Evolutionary conservation across 2,888 invertebrate species (phyloP).

Genomic region (Blastobasis lacticolella): DNA sequence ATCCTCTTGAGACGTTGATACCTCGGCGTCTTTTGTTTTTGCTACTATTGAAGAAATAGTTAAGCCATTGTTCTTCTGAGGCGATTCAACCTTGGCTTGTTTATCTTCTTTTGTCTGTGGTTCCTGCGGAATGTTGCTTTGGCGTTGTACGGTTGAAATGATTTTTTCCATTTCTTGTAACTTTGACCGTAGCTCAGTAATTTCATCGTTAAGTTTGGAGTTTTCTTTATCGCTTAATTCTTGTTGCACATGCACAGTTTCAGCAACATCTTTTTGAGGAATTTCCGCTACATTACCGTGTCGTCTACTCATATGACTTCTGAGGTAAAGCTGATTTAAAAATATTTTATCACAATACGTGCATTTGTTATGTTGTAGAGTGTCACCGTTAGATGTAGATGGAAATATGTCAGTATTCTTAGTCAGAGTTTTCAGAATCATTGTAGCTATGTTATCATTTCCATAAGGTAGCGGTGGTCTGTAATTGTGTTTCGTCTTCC

Average conservation of each 20-base stretch:
- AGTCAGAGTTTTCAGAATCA: constrained; percentile 59
- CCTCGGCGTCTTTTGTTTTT: constrained; percentile 48
- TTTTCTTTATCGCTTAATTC: constrained; percentile 59
- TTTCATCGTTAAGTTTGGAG: constrained; percentile 70
- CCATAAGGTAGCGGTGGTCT: constrained; percentile 48
- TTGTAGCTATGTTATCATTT: constrained; percentile 62
- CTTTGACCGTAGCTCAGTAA: constrained; percentile 59
- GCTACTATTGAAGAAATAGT: neutral
- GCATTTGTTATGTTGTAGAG: constrained; percentile 72
- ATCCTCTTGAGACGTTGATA: constrained; percentile 41
- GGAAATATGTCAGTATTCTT: constrained; percentile 50
- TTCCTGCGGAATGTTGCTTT: no score
- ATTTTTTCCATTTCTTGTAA: constrained; percentile 60
- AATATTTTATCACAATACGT: constrained; percentile 80
- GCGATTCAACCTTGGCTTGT: no score
- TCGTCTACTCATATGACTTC: constrained; percentile 76
- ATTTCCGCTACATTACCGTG: constrained; percentile 54
- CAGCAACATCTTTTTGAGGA: constrained; percentile 39
- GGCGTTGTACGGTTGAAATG: constrained; percentile 14
- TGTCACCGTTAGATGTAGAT: constrained; percentile 35
- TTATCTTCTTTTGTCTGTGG: no score
- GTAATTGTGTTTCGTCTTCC: constrained; percentile 50
- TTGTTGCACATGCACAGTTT: constrained; percentile 15
- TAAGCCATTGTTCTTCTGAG: neutral
- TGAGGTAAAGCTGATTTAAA: constrained; percentile 76